Conservation (phyloP, 1,140 invertebrate genomes). For the Idris sp. region DNA sequence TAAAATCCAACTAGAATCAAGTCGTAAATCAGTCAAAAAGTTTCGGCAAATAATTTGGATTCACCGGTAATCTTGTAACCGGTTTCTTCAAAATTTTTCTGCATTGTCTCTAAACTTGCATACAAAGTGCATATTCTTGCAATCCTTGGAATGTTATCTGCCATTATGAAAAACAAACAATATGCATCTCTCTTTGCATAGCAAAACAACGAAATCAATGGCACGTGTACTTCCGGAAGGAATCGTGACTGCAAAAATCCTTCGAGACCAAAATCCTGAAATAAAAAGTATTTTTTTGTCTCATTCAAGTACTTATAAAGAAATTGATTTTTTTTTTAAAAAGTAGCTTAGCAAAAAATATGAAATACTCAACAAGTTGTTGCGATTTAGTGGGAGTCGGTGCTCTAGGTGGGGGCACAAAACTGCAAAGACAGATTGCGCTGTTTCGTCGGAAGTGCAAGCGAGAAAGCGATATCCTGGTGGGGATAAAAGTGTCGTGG, state of each 20-base stretch:
- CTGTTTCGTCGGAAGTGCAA: background rate
- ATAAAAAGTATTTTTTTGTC: no score
- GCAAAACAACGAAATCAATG: background rate
- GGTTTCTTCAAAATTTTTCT: background rate
- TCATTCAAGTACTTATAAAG: no score
- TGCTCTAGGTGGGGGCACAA: slow-evolving; percentile 51
- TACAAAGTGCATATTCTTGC: background rate
- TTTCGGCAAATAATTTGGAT: no score
- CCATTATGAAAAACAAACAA: slow-evolving; percentile 31
- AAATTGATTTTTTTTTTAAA: no score
- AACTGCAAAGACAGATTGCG: slow-evolving; percentile 38
- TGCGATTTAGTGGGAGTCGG: slow-evolving; percentile 46
- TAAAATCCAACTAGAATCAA: no score
- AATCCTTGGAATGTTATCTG: slow-evolving; percentile 31
- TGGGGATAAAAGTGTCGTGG: slow-evolving; percentile 62
- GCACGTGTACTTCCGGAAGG: background rate
- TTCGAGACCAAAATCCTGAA: no score
- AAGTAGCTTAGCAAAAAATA: no score
- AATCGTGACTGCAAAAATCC: no score
- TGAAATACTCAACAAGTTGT: slow-evolving; percentile 55
- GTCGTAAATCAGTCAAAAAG: no score
- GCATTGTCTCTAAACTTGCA: no score
- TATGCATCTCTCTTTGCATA: background rate
- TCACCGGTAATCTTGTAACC: no score
- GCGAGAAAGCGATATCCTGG: slow-evolving; percentile 14